A percentile compares a stretch with the other conserved stretches of the same genome.
Evolutionary conservation across 2,113 vertebrate genomes (phyloP).

Genomic region (Machaerirhynchus nigripectus): DNA sequence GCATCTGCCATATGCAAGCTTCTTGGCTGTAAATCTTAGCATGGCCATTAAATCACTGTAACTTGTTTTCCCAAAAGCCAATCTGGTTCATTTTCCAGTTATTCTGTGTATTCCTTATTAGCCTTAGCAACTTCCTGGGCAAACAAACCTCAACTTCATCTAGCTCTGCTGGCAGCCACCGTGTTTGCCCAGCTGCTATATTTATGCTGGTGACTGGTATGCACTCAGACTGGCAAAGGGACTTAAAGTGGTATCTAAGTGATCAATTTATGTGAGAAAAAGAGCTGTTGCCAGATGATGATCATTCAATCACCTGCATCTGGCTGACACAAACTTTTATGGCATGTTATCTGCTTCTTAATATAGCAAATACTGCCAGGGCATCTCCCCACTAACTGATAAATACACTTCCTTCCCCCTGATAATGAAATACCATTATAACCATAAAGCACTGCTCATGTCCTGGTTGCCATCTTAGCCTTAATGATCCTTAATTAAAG

Average conservation of each 20-base stretch:
- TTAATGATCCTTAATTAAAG: neutral
- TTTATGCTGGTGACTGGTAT: neutral
- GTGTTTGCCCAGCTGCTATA: neutral
- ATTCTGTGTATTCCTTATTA: neutral
- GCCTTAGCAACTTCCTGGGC: neutral
- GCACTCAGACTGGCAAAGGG: neutral
- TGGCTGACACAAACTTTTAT: neutral
- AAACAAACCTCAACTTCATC: neutral
- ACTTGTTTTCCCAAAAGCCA: neutral
- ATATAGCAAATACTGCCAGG: neutral
- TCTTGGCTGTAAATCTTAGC: neutral
- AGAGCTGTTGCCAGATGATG: neutral
- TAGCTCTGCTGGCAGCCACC: neutral
- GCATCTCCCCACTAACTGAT: neutral
- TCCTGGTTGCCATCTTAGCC: neutral
- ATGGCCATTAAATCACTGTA: neutral
- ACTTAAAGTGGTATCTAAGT: neutral
- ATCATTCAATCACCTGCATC: neutral
- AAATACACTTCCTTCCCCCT: neutral
- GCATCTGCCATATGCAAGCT: neutral
- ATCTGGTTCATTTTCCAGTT: neutral
- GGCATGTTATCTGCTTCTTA: neutral
- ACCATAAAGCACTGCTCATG: neutral
- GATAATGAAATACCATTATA: neutral
- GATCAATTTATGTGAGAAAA: conserved; percentile 33